These are phyloP conservation scores for Rhabditoides inermis DNA, from an alignment of 2,888 invertebrate genomes.

Conservation along the genomic window DNA sequence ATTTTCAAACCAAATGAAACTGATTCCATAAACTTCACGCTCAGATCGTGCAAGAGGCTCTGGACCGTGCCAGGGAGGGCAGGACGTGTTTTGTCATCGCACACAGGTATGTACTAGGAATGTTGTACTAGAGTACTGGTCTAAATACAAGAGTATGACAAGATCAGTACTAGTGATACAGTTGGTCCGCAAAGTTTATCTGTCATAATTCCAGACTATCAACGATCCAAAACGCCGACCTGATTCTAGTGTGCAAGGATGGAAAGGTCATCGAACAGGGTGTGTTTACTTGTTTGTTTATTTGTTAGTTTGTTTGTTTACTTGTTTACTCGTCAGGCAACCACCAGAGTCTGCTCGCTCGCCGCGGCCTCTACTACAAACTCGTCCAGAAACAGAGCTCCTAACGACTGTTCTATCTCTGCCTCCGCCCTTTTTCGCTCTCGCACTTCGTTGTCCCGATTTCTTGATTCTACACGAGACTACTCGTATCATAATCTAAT, in stretches of 20 bases:
- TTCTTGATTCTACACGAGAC: too few relatives aligned
- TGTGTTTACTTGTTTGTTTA: conserved; percentile 29
- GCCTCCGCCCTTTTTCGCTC: too few relatives aligned
- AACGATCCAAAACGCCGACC: conserved; percentile 70
- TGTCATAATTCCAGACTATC: conserved; percentile 60
- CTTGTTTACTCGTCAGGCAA: too few relatives aligned
- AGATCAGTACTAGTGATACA: too few relatives aligned
- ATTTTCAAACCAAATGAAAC: background rate
- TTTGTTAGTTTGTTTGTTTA: too few relatives aligned
- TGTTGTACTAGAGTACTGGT: too few relatives aligned
- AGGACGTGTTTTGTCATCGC: conserved; percentile 78
- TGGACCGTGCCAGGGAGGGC: conserved; percentile 69
- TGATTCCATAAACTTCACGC: conserved; percentile 52
- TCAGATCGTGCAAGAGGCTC: conserved; percentile 76
- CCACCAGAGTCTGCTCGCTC: conserved; percentile 29
- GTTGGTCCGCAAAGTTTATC: too few relatives aligned
- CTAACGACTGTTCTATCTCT: too few relatives aligned
- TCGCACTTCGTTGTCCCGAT: too few relatives aligned
- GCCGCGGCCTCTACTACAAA: conserved; percentile 36
- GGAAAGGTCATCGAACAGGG: conserved; percentile 40
- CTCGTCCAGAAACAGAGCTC: conserved; percentile 37
- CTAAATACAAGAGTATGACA: too few relatives aligned
- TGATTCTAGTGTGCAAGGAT: conserved; percentile 53
- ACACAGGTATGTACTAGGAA: conserved; percentile 64
- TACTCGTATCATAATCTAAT: too few relatives aligned